Base-by-base conservation (phyloP, 2,113 vertebrate species). In the Phaethon lepturus region DNA sequence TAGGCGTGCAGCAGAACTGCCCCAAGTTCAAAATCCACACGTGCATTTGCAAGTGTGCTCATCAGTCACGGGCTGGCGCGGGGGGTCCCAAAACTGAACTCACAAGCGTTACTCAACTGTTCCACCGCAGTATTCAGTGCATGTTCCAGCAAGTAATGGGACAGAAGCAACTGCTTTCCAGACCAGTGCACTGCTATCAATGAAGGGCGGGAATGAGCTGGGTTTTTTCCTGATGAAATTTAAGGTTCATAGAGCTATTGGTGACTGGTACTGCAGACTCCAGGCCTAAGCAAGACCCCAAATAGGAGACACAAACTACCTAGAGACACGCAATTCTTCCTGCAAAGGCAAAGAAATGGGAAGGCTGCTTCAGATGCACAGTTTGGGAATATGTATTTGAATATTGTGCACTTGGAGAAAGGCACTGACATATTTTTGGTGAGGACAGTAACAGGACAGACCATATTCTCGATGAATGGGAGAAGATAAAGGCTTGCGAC, bases 21-120 rank as follows among this genome's bases (percentile, higher is more conserved):
- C 13, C 38, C 6, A 2, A 52, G 2, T 14, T n/a, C n/a, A 20
- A 29, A 71, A 50, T 3, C 56, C 10, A 0, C 18, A 3, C 6
- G 14, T 7, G 38, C 26, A 18, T 35, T 28, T 60, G 29, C 53
- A n/a, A 45, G 17, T 5, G 40, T 1, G 17, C 31, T 74, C 38
- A 14, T 26, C 53, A 26, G 28, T 10, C 77, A 35, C 44, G 52
- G 59, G 50, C 31, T 82, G n/a, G 53, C 45, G 31, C 0, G 0
- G 50, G 26, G 7, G 10, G 4, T 7, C 45, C 42, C 62, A 58
- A 75, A 82, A 78, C 52, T 3, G 7, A 79, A 67, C n/a, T 31
- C 81, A 8, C 33, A 25, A 59, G 12, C 47, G 31, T 7, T 40
- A 17, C 53, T 33, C 55, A 45, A 0, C 31, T 52, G 16, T 31